Percentiles rank a stretch among this genome's conserved stretches.
Evolutionary conservation across 2,888 invertebrate species (phyloP).

Genomic region (Hyalella azteca): DNA sequence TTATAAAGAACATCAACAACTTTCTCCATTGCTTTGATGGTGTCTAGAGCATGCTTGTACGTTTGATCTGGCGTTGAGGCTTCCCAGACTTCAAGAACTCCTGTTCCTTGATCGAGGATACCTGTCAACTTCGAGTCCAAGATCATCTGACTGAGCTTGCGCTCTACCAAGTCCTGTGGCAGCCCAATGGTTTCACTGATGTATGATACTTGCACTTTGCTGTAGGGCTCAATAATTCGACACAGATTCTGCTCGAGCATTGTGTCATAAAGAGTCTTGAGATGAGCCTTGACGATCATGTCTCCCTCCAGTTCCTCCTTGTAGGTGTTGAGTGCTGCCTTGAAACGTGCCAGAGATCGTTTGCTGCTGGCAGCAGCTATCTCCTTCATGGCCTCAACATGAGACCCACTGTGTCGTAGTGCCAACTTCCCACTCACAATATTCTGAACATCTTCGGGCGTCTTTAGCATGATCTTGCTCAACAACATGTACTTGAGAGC

Average conservation of each 20-base stretch:
- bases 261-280: conserved; percentile 95
- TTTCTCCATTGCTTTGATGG: conserved; percentile 98
- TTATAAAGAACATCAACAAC: conserved; percentile 99
- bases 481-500: conserved; percentile 99
- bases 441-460: conserved; percentile 92
- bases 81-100: conserved; percentile 96
- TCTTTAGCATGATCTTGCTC: conserved; percentile 96
- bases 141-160: conserved; percentile 99
- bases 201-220: conserved; percentile 89
- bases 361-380: conserved; percentile 96
- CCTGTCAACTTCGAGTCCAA: conserved; percentile 97
- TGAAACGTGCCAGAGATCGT: conserved; percentile 95
- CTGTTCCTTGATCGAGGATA: conserved; percentile 97
- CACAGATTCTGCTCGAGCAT: conserved; percentile 99
- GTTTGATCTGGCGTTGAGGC: conserved; percentile 93
- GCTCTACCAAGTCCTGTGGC: conserved; percentile 90
- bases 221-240: conserved; percentile 98
- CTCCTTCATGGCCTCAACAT: conserved; percentile 97
- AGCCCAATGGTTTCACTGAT: conserved; percentile 90
- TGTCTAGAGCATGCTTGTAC: conserved; percentile 95
- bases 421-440: conserved; percentile 96
- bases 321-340: conserved; percentile 73
- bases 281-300: conserved; percentile 94
- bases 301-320: conserved; percentile 91
- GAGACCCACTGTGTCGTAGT: conserved; percentile 92